Percentiles rank a stretch among this genome's conserved stretches.
phyloP scores from a whole-genome alignment of 2,113 vertebrate genomes.

The Hippopotamus amphibius region DNA sequence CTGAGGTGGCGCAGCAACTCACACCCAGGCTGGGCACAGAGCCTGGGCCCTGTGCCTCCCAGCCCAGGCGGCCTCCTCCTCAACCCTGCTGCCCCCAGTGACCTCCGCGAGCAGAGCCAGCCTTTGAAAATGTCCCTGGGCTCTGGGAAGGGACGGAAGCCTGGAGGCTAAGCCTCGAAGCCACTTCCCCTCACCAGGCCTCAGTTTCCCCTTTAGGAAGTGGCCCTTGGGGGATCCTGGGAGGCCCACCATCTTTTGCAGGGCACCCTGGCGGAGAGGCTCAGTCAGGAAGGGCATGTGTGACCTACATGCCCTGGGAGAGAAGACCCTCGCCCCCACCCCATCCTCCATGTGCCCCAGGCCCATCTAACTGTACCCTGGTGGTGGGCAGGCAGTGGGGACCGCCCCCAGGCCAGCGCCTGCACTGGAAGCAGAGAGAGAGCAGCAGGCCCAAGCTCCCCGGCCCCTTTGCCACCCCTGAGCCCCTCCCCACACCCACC shows the following conservation, averaged over 20 bases:
- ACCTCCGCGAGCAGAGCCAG: not conserved
- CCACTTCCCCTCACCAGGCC: not conserved
- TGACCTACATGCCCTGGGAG: not conserved
- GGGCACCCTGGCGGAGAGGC: no score
- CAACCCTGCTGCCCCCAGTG: fast-evolving
- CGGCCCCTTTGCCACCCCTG: fast-evolving
- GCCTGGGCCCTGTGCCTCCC: not conserved
- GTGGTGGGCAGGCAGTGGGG: fast-evolving
- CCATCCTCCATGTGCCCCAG: not conserved
- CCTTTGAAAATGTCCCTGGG: not conserved
- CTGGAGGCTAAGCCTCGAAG: not conserved
- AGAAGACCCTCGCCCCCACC: not conserved
- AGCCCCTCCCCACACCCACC: not conserved
- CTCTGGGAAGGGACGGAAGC: not conserved
- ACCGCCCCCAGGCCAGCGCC: fast-evolving
- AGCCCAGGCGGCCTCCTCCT: not conserved
- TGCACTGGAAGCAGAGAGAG: not conserved
- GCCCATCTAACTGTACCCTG: not conserved
- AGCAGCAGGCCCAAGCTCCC: no score
- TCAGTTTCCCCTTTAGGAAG: not conserved
- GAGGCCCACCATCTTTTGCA: not conserved
- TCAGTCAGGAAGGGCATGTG: fast-evolving
- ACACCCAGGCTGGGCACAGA: not conserved
- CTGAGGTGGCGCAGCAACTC: fast-evolving
- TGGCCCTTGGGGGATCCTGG: not conserved